Evolutionary conservation across 2,888 invertebrate genomes (phyloP), one percentile per base, ranked within the genome.

Genomic region (Agapetus fuscipes): DNA sequence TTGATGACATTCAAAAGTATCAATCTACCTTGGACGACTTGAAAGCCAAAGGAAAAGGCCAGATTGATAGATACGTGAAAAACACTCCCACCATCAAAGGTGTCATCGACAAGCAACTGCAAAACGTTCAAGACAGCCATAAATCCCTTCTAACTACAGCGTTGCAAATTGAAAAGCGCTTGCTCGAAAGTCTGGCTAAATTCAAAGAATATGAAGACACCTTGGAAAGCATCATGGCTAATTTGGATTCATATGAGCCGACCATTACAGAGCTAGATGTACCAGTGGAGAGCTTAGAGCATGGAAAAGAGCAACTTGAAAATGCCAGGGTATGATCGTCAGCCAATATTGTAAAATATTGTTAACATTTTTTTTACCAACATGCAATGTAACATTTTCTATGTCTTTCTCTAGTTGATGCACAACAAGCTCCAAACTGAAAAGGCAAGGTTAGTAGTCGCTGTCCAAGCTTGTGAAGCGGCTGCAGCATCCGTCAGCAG

Each of bases 141-240:
- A 82, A 88, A 56, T 89, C 91, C 0, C 64, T 95, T 6, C 62
- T 93, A 26, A 82, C 86, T 41, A 94, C 93, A 1, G 94, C 93
- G 0, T 60, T 87, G 30, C 93, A 95, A 61, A 95, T 95, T 44
- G 86, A 88, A 58, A 83, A 83, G 50, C 79, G 94, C 25, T 66
- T 95, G 20, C 72, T 83, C 20, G 94, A 95, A 55, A 90, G 93
- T 1, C 62, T 93, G 44, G 80, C 83, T 17, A 93, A 93, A 59
- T 96, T 95, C 67, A 83, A 89, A 57, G 89, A 91, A 56, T 95
- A 95, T 54, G 93, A 93, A 61, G 84, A 88, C 45, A 88, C 88
- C 0, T 62, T 95, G 42, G 85, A 86, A 53, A 85, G 83, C 50
- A 90, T 93, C 36, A 74, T 85, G 72, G 72, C 71, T 30, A 89